phyloP scores from a whole-genome alignment of 2,888 invertebrate genomes.

The Kuschelorhynchus macadamiae region DNA sequence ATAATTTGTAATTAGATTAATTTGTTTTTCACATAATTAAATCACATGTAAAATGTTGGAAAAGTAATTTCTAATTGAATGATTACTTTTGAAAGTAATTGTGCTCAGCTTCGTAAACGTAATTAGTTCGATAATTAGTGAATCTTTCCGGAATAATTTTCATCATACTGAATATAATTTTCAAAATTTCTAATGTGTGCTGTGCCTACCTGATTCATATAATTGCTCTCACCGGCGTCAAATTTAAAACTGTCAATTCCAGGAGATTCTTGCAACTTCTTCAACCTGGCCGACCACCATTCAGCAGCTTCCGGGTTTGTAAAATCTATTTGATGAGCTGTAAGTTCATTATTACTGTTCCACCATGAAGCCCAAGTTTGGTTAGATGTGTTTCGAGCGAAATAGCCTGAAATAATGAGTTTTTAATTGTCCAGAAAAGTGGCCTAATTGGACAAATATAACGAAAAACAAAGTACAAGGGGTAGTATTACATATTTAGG shows the following conservation, averaged over 20 bases:
- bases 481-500: too few species aligned
- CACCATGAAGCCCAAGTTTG: slow-evolving; percentile 69
- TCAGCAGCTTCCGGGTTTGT: slow-evolving; percentile 77
- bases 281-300: slow-evolving; percentile 73
- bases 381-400: slow-evolving; percentile 69
- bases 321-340: slow-evolving; percentile 80
- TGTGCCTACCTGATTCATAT: slow-evolving; percentile 75
- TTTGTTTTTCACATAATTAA: too few species aligned
- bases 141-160: too few species aligned
- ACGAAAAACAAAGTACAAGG: too few species aligned
- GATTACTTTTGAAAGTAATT: too few species aligned
- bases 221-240: slow-evolving; percentile 84
- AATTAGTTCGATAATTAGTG: too few species aligned
- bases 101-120: too few species aligned
- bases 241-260: slow-evolving; percentile 85
- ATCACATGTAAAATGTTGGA: too few species aligned
- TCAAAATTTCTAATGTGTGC: too few species aligned
- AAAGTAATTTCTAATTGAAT: too few species aligned
- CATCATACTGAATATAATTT: too few species aligned
- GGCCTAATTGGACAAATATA: background rate
- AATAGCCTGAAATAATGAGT: slow-evolving; percentile 64
- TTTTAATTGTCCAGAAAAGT: slow-evolving; percentile 7
- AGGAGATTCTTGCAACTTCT: slow-evolving; percentile 72
- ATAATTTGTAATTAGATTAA: too few species aligned
- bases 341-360: slow-evolving; percentile 71